Conservation (phyloP, 2,888 invertebrate species). For the Drosophila mimetica region DNA sequence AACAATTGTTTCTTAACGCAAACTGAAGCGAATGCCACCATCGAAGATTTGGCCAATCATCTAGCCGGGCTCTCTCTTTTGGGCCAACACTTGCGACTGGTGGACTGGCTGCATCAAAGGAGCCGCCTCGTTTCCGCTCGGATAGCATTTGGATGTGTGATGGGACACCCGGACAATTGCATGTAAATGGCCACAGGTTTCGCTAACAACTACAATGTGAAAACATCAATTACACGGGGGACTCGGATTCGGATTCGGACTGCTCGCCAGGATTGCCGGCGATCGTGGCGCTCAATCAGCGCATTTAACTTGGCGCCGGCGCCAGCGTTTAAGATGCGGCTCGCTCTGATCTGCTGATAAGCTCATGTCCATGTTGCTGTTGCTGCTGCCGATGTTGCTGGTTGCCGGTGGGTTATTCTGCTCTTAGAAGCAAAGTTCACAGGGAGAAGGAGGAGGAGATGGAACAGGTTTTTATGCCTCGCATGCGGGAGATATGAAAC, state of each 20-base stretch:
- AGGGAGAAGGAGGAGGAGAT: not conserved
- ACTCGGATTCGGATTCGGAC: slow-evolving; percentile 7
- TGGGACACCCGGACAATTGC: slow-evolving; percentile 51
- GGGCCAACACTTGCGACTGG: slow-evolving; percentile 36
- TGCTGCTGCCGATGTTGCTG: slow-evolving; percentile 29
- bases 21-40: slow-evolving; percentile 75
- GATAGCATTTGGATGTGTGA: slow-evolving; percentile 50
- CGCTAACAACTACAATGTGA: slow-evolving; percentile 76
- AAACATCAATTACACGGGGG: slow-evolving; percentile 76
- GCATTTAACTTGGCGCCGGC: slow-evolving; percentile 83
- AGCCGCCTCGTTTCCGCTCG: slow-evolving; percentile 68
- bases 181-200: slow-evolving; percentile 65
- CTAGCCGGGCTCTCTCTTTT: slow-evolving; percentile 27
- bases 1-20: slow-evolving; percentile 80
- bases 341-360: slow-evolving; percentile 84
- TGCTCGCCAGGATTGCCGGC: slow-evolving; percentile 65
- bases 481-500: slow-evolving; percentile 40
- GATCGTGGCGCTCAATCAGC: slow-evolving; percentile 82
- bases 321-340: slow-evolving; percentile 85
- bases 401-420: slow-evolving; percentile 17
- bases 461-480: slow-evolving; percentile 63
- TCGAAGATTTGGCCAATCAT: slow-evolving; percentile 66
- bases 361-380: slow-evolving; percentile 64
- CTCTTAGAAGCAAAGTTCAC: not conserved
- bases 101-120: slow-evolving; percentile 51